Evolutionary conservation across 2,888 invertebrate genomes (phyloP).

Genomic region (Caenorhabditis uteleia): DNA sequence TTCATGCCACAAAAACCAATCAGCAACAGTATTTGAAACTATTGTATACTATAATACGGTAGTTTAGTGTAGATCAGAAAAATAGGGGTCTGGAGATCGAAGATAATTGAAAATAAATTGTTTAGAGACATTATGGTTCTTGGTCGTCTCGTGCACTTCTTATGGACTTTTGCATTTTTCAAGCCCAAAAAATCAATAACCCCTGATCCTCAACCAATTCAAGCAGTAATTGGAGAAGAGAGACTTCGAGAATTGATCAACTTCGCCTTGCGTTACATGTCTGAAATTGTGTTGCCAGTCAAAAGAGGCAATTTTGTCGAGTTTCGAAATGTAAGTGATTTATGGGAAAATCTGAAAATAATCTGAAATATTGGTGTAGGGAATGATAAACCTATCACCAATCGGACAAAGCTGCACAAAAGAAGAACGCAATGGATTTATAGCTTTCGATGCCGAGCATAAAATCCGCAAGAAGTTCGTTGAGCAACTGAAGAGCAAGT

Average conservation of each 20-base stretch:
- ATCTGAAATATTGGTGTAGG: background rate
- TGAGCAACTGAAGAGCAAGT: constrained; percentile 80
- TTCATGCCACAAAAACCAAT: no score
- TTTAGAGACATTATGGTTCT: no score
- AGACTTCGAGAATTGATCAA: constrained; percentile 89
- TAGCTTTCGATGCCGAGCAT: constrained; percentile 81
- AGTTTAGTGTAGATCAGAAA: no score
- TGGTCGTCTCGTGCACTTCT: no score
- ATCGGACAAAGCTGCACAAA: constrained; percentile 90
- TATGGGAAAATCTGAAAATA: background rate
- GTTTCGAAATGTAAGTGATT: constrained; percentile 77
- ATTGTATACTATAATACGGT: no score
- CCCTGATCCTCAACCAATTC: no score
- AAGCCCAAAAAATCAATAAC: no score
- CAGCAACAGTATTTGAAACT: no score
- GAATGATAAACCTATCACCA: constrained; percentile 89
- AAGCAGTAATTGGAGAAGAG: constrained; percentile 83
- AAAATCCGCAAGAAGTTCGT: constrained; percentile 84
- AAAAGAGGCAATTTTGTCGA: constrained; percentile 94
- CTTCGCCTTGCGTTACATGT: constrained; percentile 84
- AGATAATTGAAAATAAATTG: no score
- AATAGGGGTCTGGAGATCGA: no score
- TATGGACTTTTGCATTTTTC: no score
- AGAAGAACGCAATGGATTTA: constrained; percentile 85
- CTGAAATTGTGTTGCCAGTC: constrained; percentile 83